Percentiles rank a stretch among this genome's conserved stretches.
Conservation (phyloP, 2,113 vertebrate genomes). For the Antechinus stuartii region DNA sequence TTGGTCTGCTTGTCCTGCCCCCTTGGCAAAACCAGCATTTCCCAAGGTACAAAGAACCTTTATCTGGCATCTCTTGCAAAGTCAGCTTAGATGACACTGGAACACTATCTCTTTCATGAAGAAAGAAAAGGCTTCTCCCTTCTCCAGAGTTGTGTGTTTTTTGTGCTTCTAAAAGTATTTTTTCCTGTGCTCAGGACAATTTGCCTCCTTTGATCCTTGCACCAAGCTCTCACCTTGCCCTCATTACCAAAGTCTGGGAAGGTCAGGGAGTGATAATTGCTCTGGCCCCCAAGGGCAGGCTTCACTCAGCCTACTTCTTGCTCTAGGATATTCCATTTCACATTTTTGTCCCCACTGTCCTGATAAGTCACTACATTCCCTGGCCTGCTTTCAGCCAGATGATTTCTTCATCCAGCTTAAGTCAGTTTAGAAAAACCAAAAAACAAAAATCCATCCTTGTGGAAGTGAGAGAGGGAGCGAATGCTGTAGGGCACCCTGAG, state of each 20-base stretch:
- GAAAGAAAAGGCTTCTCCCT: conserved; percentile 61
- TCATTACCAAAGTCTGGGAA: not conserved
- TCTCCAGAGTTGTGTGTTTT: not conserved
- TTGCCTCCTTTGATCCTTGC: not conserved
- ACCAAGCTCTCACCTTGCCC: not conserved
- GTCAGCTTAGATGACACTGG: conserved; percentile 53
- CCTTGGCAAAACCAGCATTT: conserved; percentile 53
- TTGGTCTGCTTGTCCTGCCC: conserved; percentile 30
- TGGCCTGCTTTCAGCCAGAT: not conserved
- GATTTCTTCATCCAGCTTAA: not conserved
- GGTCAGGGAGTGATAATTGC: not conserved
- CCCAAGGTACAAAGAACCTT: conserved; percentile 46
- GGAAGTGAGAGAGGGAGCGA: not conserved
- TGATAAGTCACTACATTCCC: not conserved
- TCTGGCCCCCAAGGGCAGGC: not conserved
- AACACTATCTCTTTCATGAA: conserved; percentile 57
- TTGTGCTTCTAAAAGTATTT: not conserved
- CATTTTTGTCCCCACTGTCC: not conserved
- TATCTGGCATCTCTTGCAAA: conserved; percentile 57
- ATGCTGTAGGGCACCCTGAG: not conserved
- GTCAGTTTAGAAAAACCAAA: not conserved
- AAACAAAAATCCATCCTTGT: not conserved
- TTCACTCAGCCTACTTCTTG: not conserved
- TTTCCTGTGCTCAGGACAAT: not conserved
- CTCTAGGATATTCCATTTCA: not conserved